Evolutionary conservation across 2,797 vertebrate species (phyloP).

Genomic region (Monodelphis domestica): DNA sequence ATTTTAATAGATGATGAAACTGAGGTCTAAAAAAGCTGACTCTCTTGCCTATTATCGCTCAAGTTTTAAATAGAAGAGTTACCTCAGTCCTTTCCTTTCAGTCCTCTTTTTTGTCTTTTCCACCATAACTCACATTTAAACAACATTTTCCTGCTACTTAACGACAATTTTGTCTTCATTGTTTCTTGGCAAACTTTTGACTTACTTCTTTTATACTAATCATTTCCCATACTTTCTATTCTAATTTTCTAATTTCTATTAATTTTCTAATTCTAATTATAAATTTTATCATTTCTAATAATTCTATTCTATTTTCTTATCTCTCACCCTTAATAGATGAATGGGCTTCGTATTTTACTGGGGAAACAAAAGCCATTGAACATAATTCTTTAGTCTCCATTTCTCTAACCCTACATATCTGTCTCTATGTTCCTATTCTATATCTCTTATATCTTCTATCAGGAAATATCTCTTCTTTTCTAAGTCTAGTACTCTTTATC

Average conservation of each 20-base stretch:
- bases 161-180: background rate
- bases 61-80: background rate
- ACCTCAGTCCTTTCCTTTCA: background rate
- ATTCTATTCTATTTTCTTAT: background rate
- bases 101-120: background rate
- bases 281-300: background rate
- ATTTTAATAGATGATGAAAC: background rate
- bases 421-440: background rate
- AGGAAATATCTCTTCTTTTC: background rate
- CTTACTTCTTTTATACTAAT: too few relatives aligned
- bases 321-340: background rate
- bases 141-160: background rate
- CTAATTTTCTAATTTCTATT: too few relatives aligned
- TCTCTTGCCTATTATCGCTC: background rate
- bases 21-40: background rate
- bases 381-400: background rate
- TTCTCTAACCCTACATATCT: background rate
- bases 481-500: background rate
- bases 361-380: background rate
- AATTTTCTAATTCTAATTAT: too few relatives aligned
- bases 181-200: background rate
- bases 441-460: background rate
- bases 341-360: background rate
- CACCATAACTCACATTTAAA: background rate
- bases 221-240: too few relatives aligned